A percentile compares a stretch with the other conserved stretches of the same genome.
Conservation (phyloP, 2,113 vertebrate species). For the Xiphophorus maculatus region DNA sequence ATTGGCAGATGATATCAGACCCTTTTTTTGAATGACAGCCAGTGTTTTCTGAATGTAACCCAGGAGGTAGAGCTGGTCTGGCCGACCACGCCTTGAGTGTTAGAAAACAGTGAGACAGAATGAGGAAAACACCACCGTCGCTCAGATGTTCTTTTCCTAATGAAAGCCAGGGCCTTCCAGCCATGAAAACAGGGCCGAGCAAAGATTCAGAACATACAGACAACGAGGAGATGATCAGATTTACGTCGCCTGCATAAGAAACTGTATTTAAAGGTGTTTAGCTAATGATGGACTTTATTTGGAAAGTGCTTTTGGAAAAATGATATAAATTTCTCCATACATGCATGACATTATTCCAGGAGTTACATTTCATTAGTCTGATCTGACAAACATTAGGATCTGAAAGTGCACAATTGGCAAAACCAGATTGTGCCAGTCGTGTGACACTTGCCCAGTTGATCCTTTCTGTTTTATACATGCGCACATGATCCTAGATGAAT, state of each 20-base stretch:
- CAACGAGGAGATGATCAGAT: background rate
- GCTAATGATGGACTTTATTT: too few relatives aligned
- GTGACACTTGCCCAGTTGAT: conserved; percentile 6
- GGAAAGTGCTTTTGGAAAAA: too few relatives aligned
- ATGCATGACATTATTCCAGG: background rate
- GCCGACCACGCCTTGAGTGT: conserved; percentile 57
- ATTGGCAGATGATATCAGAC: background rate
- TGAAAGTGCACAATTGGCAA: conserved; percentile 4
- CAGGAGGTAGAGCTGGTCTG: conserved; percentile 56
- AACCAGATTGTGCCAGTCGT: background rate
- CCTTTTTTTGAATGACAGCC: background rate
- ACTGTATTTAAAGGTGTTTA: too few relatives aligned
- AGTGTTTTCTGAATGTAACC: conserved; percentile 43
- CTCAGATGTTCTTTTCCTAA: background rate
- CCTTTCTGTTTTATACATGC: conserved; percentile 7
- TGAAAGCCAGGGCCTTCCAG: background rate
- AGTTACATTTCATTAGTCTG: background rate
- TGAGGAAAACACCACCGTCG: conserved; percentile 26
- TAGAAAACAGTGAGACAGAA: conserved; percentile 25
- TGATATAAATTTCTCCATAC: too few relatives aligned
- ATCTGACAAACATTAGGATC: background rate
- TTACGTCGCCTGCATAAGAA: too few relatives aligned
- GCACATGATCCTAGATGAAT: conserved; percentile 1
- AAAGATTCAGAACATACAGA: conserved; percentile 1
- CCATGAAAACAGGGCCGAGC: background rate